Percentiles rank a stretch among this genome's conserved stretches.
These are phyloP conservation scores for Stegostoma tigrinum DNA, from an alignment of 2,113 vertebrate species.

Conservation along the genomic window DNA sequence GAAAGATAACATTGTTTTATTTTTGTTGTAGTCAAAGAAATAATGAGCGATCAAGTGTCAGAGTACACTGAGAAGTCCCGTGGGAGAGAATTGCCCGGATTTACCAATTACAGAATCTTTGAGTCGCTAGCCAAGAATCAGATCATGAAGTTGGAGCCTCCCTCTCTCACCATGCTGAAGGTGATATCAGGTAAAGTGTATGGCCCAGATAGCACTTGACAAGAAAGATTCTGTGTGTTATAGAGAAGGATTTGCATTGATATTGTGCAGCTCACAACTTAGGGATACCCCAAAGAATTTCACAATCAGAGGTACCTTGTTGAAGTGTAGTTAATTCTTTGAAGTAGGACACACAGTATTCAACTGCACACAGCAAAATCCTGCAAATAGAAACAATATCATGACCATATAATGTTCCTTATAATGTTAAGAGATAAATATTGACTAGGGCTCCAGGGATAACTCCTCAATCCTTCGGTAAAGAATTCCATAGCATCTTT, in stretches of 20 bases:
- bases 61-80: slow-evolving; percentile 7
- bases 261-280: background rate
- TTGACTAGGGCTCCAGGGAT: background rate
- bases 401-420: background rate
- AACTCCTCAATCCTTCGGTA: background rate
- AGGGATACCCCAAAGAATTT: background rate
- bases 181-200: slow-evolving; percentile 19
- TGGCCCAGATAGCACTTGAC: no score
- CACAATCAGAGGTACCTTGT: background rate
- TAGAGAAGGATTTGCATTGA: background rate
- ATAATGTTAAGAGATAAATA: background rate
- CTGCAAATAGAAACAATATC: background rate
- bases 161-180: background rate
- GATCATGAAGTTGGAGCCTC: background rate
- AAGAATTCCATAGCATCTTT: background rate
- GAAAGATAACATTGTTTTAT: background rate
- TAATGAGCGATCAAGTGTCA: background rate
- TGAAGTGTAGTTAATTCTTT: background rate
- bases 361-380: background rate
- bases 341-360: background rate
- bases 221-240: background rate
- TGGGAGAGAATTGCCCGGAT: slow-evolving; percentile 37
- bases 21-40: background rate
- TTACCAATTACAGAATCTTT: slow-evolving; percentile 32
- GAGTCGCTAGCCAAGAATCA: slow-evolving; percentile 29